Evolutionary conservation across 2,797 vertebrate species (phyloP).

Genomic region (Vipera latastei): DNA sequence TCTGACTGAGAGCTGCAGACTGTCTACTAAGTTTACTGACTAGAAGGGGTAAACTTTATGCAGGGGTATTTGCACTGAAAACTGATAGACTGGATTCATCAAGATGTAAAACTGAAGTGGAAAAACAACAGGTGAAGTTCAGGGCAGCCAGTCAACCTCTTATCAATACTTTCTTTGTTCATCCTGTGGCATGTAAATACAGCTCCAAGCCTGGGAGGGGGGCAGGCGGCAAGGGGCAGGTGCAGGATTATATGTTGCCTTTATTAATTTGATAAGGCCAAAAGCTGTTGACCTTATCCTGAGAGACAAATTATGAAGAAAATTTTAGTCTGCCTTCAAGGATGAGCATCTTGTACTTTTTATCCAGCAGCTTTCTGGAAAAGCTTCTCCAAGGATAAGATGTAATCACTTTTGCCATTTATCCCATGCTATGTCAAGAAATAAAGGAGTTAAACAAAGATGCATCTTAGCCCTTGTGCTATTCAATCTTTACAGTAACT

Average conservation of each 20-base stretch:
- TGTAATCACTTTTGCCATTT: neutral
- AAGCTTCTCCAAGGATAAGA: neutral
- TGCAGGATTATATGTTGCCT: neutral
- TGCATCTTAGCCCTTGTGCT: neutral
- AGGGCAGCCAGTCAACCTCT: neutral
- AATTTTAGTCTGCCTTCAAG: neutral
- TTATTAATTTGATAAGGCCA: neutral
- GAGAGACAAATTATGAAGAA: neutral
- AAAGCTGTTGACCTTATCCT: neutral
- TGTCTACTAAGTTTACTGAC: neutral
- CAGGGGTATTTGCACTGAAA: neutral
- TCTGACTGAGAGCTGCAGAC: neutral
- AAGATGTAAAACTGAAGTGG: neutral
- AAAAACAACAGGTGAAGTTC: neutral
- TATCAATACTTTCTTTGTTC: neutral
- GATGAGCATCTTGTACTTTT: neutral
- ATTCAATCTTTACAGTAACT: neutral
- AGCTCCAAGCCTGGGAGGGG: neutral
- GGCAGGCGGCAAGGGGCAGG: neutral
- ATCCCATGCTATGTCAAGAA: neutral
- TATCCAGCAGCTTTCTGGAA: neutral
- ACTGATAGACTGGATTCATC: neutral
- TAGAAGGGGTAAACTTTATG: neutral
- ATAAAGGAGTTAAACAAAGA: neutral
- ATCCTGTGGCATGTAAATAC: neutral